phyloP scores from a whole-genome alignment of 2,888 invertebrate genomes.

The Lottia scabra region DNA sequence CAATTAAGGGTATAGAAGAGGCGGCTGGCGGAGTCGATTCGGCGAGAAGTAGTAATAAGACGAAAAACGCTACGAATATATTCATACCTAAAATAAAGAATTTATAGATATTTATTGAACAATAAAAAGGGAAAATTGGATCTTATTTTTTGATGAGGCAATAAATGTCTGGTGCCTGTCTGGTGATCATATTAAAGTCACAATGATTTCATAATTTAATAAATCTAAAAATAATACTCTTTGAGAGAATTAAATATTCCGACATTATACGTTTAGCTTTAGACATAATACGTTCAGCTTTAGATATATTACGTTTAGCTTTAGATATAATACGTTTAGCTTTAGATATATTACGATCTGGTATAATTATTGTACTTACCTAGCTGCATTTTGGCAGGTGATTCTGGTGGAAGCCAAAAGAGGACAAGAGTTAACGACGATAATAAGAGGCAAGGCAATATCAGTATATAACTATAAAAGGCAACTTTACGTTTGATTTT shows the following conservation, averaged over 20 bases:
- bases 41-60: constrained; percentile 65
- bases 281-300: too few relatives aligned
- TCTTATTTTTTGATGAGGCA: too few relatives aligned
- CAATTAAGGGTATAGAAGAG: constrained; percentile 64
- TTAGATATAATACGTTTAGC: too few relatives aligned
- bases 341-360: too few relatives aligned
- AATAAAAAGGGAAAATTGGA: background rate
- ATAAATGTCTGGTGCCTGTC: too few relatives aligned
- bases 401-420: constrained; percentile 70
- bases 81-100: constrained; percentile 62
- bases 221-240: background rate
- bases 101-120: background rate
- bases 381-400: constrained; percentile 69
- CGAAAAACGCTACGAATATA: constrained; percentile 69
- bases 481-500: constrained; percentile 58
- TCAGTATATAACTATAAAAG: constrained; percentile 68
- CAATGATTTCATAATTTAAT: background rate
- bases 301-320: too few relatives aligned
- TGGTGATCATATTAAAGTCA: background rate
- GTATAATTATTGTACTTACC: constrained; percentile 50
- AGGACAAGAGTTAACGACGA: constrained; percentile 68
- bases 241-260: background rate
- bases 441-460: constrained; percentile 69
- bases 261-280: too few relatives aligned
- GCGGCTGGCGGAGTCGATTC: constrained; percentile 68